A percentile compares a stretch with the other conserved stretches of the same genome.
Evolutionary conservation across 2,113 vertebrate species (phyloP).

Genomic region (Nycticebus coucang): DNA sequence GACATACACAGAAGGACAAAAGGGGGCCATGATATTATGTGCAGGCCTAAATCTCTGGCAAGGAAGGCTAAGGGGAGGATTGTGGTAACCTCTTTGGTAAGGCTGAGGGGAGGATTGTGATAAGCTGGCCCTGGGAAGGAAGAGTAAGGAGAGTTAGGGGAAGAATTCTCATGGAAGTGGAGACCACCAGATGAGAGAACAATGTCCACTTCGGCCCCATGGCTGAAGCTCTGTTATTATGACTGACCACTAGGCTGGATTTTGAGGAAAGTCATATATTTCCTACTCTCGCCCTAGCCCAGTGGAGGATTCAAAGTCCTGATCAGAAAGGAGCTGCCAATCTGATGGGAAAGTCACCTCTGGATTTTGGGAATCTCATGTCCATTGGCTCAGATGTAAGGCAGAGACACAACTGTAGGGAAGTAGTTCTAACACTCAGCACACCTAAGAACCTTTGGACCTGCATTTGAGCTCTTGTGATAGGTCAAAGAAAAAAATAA

Average conservation of each 20-base stretch:
- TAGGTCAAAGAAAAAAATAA: neutral
- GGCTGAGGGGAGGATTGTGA: neutral
- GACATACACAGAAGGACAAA: neutral
- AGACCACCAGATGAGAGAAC: neutral
- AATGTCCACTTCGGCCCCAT: neutral
- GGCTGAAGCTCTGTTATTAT: neutral
- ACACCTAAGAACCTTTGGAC: neutral
- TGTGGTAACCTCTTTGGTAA: neutral
- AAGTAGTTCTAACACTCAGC: neutral
- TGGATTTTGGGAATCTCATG: neutral
- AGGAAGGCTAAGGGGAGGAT: neutral
- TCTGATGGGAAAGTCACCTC: neutral
- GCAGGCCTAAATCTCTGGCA: neutral
- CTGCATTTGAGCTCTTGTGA: neutral
- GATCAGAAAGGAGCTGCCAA: neutral
- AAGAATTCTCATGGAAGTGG: neutral
- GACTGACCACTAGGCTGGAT: neutral
- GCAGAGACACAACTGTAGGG: neutral
- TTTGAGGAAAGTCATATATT: neutral
- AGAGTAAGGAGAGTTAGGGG: neutral
- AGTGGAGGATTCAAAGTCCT: neutral
- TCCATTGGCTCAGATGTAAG: neutral
- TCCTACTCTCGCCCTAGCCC: neutral
- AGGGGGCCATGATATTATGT: neutral
- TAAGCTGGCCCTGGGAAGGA: neutral